These are phyloP conservation scores for Camelus dromedarius DNA, from an alignment of 2,113 vertebrate species.

Conservation along the genomic window DNA sequence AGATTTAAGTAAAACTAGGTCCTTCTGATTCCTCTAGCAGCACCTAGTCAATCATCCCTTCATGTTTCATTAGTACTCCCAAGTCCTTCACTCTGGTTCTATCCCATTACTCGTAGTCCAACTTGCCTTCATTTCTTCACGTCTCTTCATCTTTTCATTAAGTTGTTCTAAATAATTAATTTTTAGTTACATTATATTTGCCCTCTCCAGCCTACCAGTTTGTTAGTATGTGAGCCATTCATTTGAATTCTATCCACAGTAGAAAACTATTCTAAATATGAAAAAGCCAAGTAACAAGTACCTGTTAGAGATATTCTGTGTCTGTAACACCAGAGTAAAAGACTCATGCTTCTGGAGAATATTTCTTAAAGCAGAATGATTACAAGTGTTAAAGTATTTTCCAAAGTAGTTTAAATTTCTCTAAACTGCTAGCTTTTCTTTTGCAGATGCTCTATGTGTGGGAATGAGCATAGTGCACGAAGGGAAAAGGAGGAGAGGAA, in stretches of 20 bases:
- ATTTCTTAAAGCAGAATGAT: background rate
- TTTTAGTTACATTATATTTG: background rate
- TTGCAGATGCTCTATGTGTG: background rate
- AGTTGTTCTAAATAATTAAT: conserved; percentile 10
- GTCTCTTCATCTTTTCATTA: background rate
- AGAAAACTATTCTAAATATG: background rate
- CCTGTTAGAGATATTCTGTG: background rate
- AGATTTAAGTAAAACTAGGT: background rate
- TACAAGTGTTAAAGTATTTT: background rate
- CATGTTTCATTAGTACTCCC: background rate
- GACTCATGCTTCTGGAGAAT: background rate
- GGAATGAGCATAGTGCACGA: background rate
- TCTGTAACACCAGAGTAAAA: background rate
- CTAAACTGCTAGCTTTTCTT: background rate
- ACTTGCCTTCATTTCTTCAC: background rate
- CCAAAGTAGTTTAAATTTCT: background rate
- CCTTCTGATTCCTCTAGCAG: background rate
- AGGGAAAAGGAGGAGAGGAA: background rate
- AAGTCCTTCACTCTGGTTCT: background rate
- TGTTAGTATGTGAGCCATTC: background rate
- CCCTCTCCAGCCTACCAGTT: background rate
- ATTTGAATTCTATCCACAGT: background rate
- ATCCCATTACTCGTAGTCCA: background rate
- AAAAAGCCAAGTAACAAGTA: background rate
- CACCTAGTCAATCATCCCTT: background rate